Percentiles rank a stretch among this genome's conserved stretches.
phyloP scores from a whole-genome alignment of 1,140 invertebrate species.

The Liolophura sinensis region DNA sequence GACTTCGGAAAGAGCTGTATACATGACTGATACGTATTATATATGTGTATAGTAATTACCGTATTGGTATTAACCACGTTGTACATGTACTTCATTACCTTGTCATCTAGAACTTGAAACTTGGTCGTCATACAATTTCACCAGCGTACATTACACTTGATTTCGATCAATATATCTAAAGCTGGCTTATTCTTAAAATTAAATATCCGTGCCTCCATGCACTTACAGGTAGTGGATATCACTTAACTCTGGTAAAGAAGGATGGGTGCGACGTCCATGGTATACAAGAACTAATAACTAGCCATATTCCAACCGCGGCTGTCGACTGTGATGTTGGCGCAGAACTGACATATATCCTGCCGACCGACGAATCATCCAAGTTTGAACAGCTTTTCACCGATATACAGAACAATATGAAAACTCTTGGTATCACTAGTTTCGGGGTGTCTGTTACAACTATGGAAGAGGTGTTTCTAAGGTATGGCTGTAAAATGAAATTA shows the following conservation, averaged over 20 bases:
- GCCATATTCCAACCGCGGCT: conserved; percentile 18
- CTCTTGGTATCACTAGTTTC: conserved; percentile 70
- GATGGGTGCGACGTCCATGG: conserved; percentile 59
- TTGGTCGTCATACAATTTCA: too few species aligned
- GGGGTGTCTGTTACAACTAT: conserved; percentile 78
- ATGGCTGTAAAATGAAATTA: conserved; percentile 23
- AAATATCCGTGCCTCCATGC: too few species aligned
- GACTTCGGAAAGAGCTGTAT: too few species aligned
- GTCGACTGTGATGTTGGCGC: conserved; percentile 28
- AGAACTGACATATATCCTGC: conserved; percentile 29
- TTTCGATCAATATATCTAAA: conserved; percentile 6
- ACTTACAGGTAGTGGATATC: conserved; percentile 26
- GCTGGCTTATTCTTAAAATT: too few species aligned
- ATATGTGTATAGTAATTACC: too few species aligned
- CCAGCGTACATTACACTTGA: too few species aligned
- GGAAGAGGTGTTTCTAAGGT: conserved; percentile 83
- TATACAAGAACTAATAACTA: conserved; percentile 15
- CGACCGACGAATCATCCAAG: conserved; percentile 29
- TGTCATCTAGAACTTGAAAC: too few species aligned
- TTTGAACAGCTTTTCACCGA: conserved; percentile 63
- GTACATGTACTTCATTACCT: too few species aligned
- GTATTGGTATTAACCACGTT: too few species aligned
- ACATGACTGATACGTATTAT: too few species aligned
- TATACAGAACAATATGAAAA: conserved; percentile 65
- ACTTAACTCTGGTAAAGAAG: conserved; percentile 25